These are phyloP conservation scores for Melanocharis versteri DNA, from an alignment of 2,113 vertebrate species.

Conservation along the genomic window DNA sequence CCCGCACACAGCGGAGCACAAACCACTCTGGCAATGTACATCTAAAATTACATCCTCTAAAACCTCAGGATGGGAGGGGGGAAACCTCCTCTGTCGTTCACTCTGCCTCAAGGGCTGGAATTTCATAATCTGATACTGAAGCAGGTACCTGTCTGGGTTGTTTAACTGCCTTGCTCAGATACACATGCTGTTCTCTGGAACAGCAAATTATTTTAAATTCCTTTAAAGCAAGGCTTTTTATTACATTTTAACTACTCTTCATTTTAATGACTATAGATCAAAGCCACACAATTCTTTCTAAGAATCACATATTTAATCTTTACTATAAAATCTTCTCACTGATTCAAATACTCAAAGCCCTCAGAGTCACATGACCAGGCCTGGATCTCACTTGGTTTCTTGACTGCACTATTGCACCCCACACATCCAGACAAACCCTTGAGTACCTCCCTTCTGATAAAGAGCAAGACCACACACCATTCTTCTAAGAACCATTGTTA, in stretches of 20 bases:
- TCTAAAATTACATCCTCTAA: not conserved
- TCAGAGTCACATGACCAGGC: not conserved
- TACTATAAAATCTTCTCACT: not conserved
- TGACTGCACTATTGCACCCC: not conserved
- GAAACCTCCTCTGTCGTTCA: not conserved
- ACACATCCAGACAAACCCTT: not conserved
- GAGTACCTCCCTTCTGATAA: not conserved
- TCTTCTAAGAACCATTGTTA: not conserved
- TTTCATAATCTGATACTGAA: not conserved
- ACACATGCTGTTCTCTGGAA: not conserved
- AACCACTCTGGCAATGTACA: rapidly evolving
- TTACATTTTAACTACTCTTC: not conserved
- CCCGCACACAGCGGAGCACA: not conserved
- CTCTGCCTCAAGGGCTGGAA: not conserved
- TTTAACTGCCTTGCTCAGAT: not conserved
- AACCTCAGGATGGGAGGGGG: not conserved
- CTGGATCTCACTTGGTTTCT: not conserved
- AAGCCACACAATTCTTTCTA: not conserved
- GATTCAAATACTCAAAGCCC: not conserved
- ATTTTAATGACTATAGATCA: not conserved
- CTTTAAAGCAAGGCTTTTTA: not conserved
- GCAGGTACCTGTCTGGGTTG: not conserved
- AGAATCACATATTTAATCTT: not conserved
- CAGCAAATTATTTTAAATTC: not conserved
- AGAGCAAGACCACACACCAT: not conserved